phyloP scores from a whole-genome alignment of 2,888 invertebrate genomes.

The Pseudanteris insignis region DNA sequence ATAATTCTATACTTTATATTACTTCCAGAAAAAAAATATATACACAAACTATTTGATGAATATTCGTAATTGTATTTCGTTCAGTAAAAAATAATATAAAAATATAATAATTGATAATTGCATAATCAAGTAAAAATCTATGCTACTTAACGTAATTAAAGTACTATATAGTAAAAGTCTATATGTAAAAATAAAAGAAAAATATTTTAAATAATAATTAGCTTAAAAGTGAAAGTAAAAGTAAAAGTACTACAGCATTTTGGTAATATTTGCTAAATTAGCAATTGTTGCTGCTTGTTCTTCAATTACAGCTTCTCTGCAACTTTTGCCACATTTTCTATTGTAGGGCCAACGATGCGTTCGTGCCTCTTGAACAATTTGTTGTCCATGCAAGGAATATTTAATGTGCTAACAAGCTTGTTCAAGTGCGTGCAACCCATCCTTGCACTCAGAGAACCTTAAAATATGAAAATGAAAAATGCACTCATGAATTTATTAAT shows the following conservation, averaged over 20 bases:
- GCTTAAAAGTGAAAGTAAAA: conserved; percentile 5
- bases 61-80: too few species aligned
- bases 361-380: conserved; percentile 26
- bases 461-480: too few species aligned
- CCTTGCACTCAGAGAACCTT: background rate
- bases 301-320: conserved; percentile 20
- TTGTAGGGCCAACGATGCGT: conserved; percentile 12
- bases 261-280: conserved; percentile 19
- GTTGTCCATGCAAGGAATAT: conserved; percentile 24
- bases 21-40: too few species aligned
- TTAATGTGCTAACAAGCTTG: conserved; percentile 13
- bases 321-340: conserved; percentile 29
- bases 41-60: too few species aligned
- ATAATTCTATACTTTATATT: too few species aligned
- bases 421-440: conserved; percentile 20
- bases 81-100: too few species aligned
- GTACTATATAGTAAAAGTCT: background rate
- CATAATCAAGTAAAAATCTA: too few species aligned
- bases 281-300: conserved; percentile 29
- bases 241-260: conserved; percentile 26
- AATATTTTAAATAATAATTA: background rate
- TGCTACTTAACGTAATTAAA: background rate
- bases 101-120: too few species aligned
- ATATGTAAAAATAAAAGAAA: background rate
- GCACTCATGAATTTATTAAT: background rate